These are phyloP conservation scores for Sebastes aleutianus DNA, from an alignment of 2,797 vertebrate genomes.

Conservation along the genomic window DNA sequence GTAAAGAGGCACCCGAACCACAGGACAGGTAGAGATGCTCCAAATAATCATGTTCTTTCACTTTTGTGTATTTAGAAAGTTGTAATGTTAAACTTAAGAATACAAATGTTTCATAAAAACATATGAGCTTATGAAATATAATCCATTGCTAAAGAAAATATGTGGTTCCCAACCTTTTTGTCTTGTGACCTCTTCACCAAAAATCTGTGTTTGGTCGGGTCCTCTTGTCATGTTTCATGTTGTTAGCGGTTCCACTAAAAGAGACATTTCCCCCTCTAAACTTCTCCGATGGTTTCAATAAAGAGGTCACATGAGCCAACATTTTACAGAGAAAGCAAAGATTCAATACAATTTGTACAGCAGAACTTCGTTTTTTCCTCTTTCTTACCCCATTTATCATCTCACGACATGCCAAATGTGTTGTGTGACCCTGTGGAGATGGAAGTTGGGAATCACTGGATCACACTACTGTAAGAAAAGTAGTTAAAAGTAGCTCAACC, in stretches of 20 bases:
- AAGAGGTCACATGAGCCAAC: not conserved
- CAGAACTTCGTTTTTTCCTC: not conserved
- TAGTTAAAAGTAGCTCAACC: not conserved
- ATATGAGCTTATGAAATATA: no score
- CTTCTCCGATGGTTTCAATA: not conserved
- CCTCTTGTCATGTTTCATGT: not conserved
- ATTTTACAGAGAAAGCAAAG: not conserved
- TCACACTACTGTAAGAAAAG: not conserved
- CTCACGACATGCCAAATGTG: not conserved
- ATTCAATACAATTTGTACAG: not conserved
- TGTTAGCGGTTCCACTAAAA: not conserved
- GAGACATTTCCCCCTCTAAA: not conserved
- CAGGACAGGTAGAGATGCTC: not conserved
- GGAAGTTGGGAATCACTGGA: not conserved
- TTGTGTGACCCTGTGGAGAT: not conserved
- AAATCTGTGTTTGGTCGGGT: not conserved
- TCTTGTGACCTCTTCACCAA: not conserved
- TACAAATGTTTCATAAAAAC: no score
- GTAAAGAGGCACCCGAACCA: not conserved
- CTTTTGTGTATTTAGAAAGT: not conserved
- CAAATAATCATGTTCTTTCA: not conserved
- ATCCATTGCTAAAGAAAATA: not conserved
- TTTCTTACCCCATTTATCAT: not conserved
- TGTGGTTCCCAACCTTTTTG: not conserved
- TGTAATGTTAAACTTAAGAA: not conserved